A percentile compares a stretch with the other conserved stretches of the same genome.
phyloP scores from a whole-genome alignment of 2,113 vertebrate species.

The Zosterops hypoxanthus region DNA sequence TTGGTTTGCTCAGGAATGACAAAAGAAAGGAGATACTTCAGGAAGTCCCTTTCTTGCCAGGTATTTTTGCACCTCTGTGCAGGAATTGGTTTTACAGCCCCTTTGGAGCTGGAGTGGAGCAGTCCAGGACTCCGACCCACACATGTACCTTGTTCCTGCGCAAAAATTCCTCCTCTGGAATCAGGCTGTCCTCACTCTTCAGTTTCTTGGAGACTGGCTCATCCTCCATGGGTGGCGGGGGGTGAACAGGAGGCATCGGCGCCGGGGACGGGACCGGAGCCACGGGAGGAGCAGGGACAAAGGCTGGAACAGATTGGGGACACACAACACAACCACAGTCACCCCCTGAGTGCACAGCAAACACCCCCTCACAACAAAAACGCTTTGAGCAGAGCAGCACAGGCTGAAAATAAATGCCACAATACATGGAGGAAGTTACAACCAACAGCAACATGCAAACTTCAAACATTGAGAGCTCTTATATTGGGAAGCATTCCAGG shows the following conservation, averaged over 20 bases:
- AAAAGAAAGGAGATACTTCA: neutral
- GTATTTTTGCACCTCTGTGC: neutral
- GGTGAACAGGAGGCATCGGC: constrained; percentile 87
- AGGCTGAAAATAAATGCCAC: neutral
- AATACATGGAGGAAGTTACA: neutral
- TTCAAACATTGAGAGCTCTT: neutral
- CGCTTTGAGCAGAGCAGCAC: neutral
- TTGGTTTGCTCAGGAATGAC: neutral
- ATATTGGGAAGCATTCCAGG: neutral
- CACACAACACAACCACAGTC: neutral
- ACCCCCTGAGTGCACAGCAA: neutral
- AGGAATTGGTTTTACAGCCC: neutral
- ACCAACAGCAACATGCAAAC: neutral
- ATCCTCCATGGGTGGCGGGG: constrained; percentile 90
- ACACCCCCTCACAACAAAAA: neutral
- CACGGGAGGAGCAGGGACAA: constrained; percentile 93
- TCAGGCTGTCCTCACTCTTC: constrained; percentile 95
- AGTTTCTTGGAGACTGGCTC: constrained; percentile 94
- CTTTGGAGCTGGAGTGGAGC: no score
- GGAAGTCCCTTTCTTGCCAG: neutral
- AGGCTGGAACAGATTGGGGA: constrained; percentile 72
- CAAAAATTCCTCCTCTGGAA: constrained; percentile 96
- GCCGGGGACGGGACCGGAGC: constrained; percentile 83
- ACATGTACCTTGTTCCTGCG: constrained; percentile 89
- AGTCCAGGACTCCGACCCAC: neutral